A percentile compares a stretch with the other conserved stretches of the same genome.
These are phyloP conservation scores for Danio albolineatus DNA, from an alignment of 2,797 vertebrate species.

Conservation along the genomic window DNA sequence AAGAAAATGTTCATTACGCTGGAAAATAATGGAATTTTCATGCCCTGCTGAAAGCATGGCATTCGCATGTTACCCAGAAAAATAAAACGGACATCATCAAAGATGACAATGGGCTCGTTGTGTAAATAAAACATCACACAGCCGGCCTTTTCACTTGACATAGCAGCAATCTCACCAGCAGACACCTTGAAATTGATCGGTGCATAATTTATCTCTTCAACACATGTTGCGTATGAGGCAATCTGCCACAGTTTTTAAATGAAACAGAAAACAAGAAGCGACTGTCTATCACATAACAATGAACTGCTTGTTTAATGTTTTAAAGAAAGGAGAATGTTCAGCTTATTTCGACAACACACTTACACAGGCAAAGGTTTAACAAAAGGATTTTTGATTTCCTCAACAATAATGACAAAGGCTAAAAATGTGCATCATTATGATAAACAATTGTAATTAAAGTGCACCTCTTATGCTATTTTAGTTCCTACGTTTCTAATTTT, in stretches of 20 bases:
- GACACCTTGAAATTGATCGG: constrained; percentile 56
- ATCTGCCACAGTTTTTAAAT: constrained; percentile 31
- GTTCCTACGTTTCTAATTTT: no score
- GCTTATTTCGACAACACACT: not conserved
- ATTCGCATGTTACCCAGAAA: constrained; percentile 44
- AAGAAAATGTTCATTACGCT: constrained; percentile 67
- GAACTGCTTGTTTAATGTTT: not conserved
- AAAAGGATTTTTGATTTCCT: not conserved
- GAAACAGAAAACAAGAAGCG: constrained; percentile 11
- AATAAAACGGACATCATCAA: constrained; percentile 47
- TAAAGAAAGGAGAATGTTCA: not conserved
- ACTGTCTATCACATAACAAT: constrained; percentile 15
- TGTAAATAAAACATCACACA: constrained; percentile 58
- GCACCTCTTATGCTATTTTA: no score
- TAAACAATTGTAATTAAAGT: no score
- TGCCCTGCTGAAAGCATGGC: constrained; percentile 45
- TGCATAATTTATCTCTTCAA: constrained; percentile 53
- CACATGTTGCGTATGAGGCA: constrained; percentile 25
- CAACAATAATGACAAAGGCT: not conserved
- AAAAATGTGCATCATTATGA: no score
- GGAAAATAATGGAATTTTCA: constrained; percentile 56
- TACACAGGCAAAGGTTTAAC: not conserved
- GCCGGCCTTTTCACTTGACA: constrained; percentile 51
- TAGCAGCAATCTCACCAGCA: constrained; percentile 54
- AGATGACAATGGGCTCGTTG: constrained; percentile 42